phyloP scores from a whole-genome alignment of 1,140 invertebrate genomes.

The Cydia pomonella region DNA sequence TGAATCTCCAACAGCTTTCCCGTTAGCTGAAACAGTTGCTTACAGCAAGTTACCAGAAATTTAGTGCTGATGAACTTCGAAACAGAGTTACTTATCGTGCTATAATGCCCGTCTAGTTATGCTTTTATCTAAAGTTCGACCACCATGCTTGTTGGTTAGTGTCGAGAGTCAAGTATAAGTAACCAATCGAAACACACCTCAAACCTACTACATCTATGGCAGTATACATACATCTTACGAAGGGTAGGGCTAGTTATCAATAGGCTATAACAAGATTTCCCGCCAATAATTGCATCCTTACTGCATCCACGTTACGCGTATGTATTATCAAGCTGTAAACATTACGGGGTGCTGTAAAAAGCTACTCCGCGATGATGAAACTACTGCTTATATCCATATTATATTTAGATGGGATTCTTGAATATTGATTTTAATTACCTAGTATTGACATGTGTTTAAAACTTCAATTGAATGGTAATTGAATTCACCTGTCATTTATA shows the following conservation, averaged over 20 bases:
- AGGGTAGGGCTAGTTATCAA: not conserved
- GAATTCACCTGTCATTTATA: too few species aligned
- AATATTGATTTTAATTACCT: too few species aligned
- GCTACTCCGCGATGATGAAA: not conserved
- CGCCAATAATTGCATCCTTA: conserved; percentile 20
- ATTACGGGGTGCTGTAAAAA: conserved; percentile 2
- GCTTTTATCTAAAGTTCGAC: not conserved
- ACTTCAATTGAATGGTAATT: too few species aligned
- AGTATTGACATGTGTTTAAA: too few species aligned
- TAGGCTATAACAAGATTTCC: not conserved
- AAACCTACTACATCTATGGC: too few species aligned
- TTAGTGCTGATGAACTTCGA: conserved; percentile 6
- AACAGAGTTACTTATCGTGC: not conserved
- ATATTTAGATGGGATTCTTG: too few species aligned
- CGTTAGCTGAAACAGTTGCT: conserved; percentile 44
- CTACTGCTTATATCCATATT: not conserved
- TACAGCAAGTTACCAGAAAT: conserved; percentile 23
- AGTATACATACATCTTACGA: too few species aligned
- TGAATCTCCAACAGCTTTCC: not conserved
- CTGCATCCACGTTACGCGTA: not conserved
- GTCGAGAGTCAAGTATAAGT: too few species aligned
- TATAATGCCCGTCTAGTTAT: not conserved
- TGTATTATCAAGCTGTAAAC: not conserved
- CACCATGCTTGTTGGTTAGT: not conserved
- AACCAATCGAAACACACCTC: too few species aligned